Evolutionary conservation across 92 coral and sea anemone species (phyloP).

Genomic region (Palythoa caribaeorum): DNA sequence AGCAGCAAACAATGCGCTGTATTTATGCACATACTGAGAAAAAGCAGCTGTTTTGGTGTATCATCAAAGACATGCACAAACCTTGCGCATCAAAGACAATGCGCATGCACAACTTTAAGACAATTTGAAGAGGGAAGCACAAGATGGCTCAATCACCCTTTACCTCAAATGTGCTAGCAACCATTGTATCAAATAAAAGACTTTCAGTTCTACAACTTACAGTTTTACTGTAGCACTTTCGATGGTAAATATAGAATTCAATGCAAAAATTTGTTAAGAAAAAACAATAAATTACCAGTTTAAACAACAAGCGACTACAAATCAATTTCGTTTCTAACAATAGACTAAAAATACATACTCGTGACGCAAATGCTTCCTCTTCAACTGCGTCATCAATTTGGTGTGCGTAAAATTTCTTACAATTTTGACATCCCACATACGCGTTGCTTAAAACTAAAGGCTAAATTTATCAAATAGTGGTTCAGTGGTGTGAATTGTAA

Average conservation of each 20-base stretch:
- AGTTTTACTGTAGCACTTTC: not conserved
- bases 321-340: slow-evolving; percentile 3
- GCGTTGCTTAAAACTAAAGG: not conserved
- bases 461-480: not conserved
- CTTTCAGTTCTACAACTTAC: not conserved
- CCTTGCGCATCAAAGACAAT: not conserved
- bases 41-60: not conserved
- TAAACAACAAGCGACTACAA: not conserved
- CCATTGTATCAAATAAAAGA: too few species aligned
- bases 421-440: slow-evolving; percentile 7
- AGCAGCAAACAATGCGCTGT: not conserved
- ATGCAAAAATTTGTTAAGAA: not conserved
- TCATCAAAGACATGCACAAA: not conserved
- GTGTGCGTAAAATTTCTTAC: not conserved
- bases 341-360: slow-evolving; percentile 26
- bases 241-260: not conserved
- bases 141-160: not conserved
- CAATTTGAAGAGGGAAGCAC: not conserved
- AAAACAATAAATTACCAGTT: not conserved
- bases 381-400: not conserved
- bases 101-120: not conserved
- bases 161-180: too few species aligned
- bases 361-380: slow-evolving; percentile 34
- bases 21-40: not conserved
- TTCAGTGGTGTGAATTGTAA: not conserved